Conservation (phyloP, 2,888 invertebrate species). For the Lymantria dispar region DNA sequence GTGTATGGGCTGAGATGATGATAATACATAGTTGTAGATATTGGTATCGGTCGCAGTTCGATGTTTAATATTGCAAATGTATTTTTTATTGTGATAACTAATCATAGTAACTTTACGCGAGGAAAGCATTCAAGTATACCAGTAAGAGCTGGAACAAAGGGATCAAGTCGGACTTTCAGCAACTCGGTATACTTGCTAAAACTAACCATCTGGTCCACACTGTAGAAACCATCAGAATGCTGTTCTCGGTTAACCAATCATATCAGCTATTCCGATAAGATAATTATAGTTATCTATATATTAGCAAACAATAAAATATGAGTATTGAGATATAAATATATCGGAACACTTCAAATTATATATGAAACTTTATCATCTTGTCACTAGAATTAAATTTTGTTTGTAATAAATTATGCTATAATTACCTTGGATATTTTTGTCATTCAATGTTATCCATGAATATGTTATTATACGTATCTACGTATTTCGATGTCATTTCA, state of each 20-base stretch:
- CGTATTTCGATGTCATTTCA: background rate
- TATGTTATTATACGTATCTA: background rate
- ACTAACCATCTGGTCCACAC: no score
- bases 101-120: no score
- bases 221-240: no score
- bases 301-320: background rate
- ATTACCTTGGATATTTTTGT: background rate
- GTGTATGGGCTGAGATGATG: no score
- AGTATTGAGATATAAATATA: background rate
- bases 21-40: no score
- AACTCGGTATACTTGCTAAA: no score
- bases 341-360: background rate
- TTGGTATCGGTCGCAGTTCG: no score
- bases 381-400: background rate
- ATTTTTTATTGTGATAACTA: no score
- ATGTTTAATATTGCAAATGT: no score
- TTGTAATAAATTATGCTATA: background rate
- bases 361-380: background rate
- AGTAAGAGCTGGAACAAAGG: no score
- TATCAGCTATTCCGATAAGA: background rate
- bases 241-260: background rate
- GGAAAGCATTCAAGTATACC: no score
- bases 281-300: background rate
- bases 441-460: background rate
- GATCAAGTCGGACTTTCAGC: no score